A percentile compares a stretch with the other conserved stretches of the same genome.
Conservation (phyloP, 30 jellyfish, hydroid and myxozoan species). For the Pelagia noctiluca region DNA sequence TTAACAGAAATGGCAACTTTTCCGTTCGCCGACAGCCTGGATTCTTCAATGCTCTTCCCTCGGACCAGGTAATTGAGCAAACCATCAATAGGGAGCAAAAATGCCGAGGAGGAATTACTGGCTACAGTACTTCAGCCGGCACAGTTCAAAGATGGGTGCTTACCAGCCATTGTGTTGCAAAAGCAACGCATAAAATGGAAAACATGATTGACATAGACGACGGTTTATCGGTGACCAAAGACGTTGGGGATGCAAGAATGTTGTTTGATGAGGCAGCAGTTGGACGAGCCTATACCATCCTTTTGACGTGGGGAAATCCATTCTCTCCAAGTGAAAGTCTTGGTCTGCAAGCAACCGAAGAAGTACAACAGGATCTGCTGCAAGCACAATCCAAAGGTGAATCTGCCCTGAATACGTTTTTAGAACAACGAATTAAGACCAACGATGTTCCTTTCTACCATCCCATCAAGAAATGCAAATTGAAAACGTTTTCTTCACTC, state of each 20-base stretch:
- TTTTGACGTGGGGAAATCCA: conserved; percentile 50
- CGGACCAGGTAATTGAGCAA: conserved; percentile 67
- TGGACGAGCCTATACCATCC: conserved; percentile 20
- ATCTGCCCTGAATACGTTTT: conserved; percentile 7
- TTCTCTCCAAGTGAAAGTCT: conserved; percentile 35
- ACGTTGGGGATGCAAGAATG: conserved; percentile 38
- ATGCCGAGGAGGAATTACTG: conserved; percentile 63
- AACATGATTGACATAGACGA: conserved; percentile 12
- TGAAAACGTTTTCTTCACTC: conserved; percentile 43
- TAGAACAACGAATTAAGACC: conserved; percentile 39
- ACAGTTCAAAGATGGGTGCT: conserved; percentile 76
- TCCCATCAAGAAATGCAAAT: conserved; percentile 35
- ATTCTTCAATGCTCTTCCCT: conserved; percentile 28
- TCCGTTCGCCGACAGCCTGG: conserved; percentile 10
- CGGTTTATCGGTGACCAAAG: conserved; percentile 25
- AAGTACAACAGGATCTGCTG: conserved; percentile 35
- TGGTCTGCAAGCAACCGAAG: conserved; percentile 58
- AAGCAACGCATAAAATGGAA: conserved; percentile 26
- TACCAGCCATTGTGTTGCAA: conserved; percentile 64
- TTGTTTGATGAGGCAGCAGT: conserved; percentile 35
- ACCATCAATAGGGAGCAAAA: conserved; percentile 65
- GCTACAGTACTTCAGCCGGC: conserved; percentile 58
- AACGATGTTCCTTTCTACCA: conserved; percentile 42
- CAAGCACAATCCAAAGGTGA: conserved; percentile 21
- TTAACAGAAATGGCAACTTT: conserved; percentile 32